A percentile compares a stretch with the other conserved stretches of the same genome.
Evolutionary conservation across 2,888 invertebrate species (phyloP).

Genomic region (Melikaiella ostensackeni): DNA sequence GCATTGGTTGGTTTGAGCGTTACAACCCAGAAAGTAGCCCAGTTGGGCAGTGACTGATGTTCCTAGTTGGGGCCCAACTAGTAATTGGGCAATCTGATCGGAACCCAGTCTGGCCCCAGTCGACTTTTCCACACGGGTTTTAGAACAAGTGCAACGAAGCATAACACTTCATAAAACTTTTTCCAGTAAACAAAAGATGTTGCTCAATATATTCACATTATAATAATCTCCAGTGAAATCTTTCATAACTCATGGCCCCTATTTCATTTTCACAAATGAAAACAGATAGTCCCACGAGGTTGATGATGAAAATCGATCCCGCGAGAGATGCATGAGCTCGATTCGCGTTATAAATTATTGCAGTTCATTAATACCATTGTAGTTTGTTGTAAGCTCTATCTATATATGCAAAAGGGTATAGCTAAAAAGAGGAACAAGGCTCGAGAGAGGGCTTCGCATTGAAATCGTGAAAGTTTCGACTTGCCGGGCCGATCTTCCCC

Average conservation of each 20-base stretch:
- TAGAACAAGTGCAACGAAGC: too few relatives aligned
- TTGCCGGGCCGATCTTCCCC: conserved; percentile 38
- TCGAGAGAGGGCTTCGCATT: conserved; percentile 33
- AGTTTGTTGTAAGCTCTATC: conserved; percentile 22
- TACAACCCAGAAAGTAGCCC: too few relatives aligned
- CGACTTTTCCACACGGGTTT: too few relatives aligned
- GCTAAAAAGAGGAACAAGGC: neutral
- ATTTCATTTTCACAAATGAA: conserved; percentile 26
- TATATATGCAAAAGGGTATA: neutral
- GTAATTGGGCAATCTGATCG: too few relatives aligned
- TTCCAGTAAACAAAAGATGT: neutral
- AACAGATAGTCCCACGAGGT: conserved; percentile 30
- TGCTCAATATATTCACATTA: neutral
- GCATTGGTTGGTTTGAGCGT: too few relatives aligned
- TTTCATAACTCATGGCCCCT: conserved; percentile 15
- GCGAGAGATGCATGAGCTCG: conserved; percentile 25
- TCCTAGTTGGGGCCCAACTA: too few relatives aligned
- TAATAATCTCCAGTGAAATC: conserved; percentile 20
- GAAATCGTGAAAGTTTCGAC: conserved; percentile 39
- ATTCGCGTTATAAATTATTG: conserved; percentile 27
- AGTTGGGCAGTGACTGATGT: too few relatives aligned
- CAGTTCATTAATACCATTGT: conserved; percentile 36
- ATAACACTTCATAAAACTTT: neutral
- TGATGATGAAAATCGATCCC: conserved; percentile 36
- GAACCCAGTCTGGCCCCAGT: too few relatives aligned